Base-by-base conservation (phyloP, 2,797 vertebrate species). In the Micrastur ruficollis region DNA sequence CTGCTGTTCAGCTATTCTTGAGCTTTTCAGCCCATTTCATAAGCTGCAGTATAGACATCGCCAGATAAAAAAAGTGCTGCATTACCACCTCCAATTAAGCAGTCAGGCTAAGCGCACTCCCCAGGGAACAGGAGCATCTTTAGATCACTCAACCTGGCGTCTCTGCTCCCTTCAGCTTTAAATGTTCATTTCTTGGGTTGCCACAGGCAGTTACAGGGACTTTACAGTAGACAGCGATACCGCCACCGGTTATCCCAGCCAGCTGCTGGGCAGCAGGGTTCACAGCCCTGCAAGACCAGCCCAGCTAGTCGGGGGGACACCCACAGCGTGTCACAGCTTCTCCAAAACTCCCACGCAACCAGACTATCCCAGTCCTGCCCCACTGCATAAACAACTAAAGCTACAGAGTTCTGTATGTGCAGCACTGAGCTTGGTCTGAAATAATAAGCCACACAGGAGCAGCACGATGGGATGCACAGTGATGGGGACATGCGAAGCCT, bases 51-150 rank as follows among this genome's bases (percentile, higher is more conserved):
- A 20, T 1, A 58, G 71, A 71, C 27, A 12, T 10, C 70, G 62
- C n/a, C 50, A 52, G 81, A 86, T 68, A 29, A 90, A 58, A 82
- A 81, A 52, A 44, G 9, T 2, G 40, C 70, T 55, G 71, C 52
- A 21, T 92, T 95, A 73, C 83, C 23, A 14, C 65, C 85, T 86
- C 47, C 66, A 94, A 40, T 92, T 81, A 97, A 93, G 86, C 76
- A 92, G 46, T 29, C 55, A 8, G 80, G 75, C 73, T 86, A 65
- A 94, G 46, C 26, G 66, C 89, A 62, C 80, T 75, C 93, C 8
- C 46, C 21, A 5, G 62, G 91, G 73, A 84, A 7, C 0, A 53
- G 67, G 27, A 44, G 27, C 9, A 32, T 17, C 70, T 87, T 73
- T 10, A 22, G 68, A 67, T 61, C 67, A 4, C 74, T 81, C 89